These are phyloP conservation scores for Protosalanx chinensis DNA, from an alignment of 2,797 vertebrate species.

Conservation along the genomic window DNA sequence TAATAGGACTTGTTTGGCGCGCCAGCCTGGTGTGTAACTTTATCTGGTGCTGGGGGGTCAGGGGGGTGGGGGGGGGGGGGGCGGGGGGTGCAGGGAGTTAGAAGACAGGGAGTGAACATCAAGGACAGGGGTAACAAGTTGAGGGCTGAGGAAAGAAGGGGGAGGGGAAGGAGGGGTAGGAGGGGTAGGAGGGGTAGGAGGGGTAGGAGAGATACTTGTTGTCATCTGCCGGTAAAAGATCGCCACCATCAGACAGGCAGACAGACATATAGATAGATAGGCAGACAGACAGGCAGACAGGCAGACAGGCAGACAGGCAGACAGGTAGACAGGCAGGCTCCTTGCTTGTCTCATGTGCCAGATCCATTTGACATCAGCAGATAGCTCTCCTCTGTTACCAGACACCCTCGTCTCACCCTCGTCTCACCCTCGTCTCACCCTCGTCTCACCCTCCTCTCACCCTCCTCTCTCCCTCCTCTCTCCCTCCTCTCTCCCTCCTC, in stretches of 20 bases:
- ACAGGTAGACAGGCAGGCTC: background rate
- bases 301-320: background rate
- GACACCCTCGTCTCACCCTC: background rate
- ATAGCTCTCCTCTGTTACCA: background rate
- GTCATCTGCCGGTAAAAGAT: conserved; percentile 43
- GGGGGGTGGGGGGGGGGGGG: background rate
- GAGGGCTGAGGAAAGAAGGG: background rate
- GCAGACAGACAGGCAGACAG: too few relatives aligned
- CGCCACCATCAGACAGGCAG: conserved; percentile 18
- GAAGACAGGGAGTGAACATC: background rate
- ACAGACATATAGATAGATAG: background rate
- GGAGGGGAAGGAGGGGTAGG: background rate
- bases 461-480: background rate
- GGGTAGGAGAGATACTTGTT: conserved; percentile 38
- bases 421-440: background rate
- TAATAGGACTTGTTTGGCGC: conserved; percentile 54
- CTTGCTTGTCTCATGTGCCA: conserved; percentile 7
- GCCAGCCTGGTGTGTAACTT: conserved; percentile 42
- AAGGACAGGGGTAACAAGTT: background rate
- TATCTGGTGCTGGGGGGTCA: background rate
- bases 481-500: too few relatives aligned
- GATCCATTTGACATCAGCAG: conserved; percentile 1
- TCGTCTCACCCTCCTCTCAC: background rate
- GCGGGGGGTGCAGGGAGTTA: background rate
- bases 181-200: too few relatives aligned